Percentiles rank a stretch among this genome's conserved stretches.
phyloP scores from a whole-genome alignment of 2,888 invertebrate species.

The Druceiella hillmani region DNA sequence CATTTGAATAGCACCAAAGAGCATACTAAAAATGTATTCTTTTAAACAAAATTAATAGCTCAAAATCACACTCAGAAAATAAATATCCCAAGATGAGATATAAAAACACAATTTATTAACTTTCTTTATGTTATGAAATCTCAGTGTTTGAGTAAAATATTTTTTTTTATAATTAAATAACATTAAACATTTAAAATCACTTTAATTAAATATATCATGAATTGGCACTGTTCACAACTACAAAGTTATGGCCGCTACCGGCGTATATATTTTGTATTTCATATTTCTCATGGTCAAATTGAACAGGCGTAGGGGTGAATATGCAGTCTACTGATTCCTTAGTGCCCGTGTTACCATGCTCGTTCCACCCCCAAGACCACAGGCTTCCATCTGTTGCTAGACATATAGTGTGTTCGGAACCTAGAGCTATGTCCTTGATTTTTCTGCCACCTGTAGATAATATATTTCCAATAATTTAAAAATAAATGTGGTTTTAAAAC shows the following conservation, averaged over 20 bases:
- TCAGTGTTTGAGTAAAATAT: no score
- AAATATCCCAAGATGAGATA: no score
- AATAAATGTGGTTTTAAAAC: no score
- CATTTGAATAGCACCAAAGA: no score
- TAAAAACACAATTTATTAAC: no score
- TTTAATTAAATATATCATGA: neutral
- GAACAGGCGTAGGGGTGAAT: slow-evolving; percentile 33
- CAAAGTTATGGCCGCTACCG: slow-evolving; percentile 45
- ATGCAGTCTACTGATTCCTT: slow-evolving; percentile 30
- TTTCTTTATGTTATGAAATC: no score
- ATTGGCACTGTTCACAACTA: neutral
- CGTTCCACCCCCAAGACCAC: slow-evolving; percentile 87
- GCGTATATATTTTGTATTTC: slow-evolving; percentile 33
- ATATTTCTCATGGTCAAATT: slow-evolving; percentile 27
- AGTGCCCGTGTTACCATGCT: slow-evolving; percentile 81
- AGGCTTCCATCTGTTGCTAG: slow-evolving; percentile 59
- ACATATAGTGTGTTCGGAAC: slow-evolving; percentile 76
- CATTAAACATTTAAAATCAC: no score
- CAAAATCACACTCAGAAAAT: no score
- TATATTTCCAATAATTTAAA: slow-evolving; percentile 20
- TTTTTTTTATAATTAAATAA: neutral
- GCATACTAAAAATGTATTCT: no score
- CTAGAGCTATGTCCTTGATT: slow-evolving; percentile 57
- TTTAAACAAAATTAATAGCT: no score
- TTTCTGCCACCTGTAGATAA: slow-evolving; percentile 40